Evolutionary conservation across 2,797 vertebrate species (phyloP).

Genomic region (Kryptopterus vitreolus): DNA sequence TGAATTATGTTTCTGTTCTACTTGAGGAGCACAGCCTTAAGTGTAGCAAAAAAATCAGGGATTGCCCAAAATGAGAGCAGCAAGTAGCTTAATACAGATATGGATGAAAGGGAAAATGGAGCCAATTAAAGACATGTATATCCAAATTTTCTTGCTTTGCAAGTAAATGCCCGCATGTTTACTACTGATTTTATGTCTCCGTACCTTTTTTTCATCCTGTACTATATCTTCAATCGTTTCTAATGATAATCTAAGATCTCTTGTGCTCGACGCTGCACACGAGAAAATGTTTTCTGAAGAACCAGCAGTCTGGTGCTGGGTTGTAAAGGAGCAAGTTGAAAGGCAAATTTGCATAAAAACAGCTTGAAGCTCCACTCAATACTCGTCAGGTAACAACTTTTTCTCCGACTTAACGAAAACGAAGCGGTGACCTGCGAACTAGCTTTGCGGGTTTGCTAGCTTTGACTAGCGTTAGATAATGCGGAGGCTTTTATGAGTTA

Average conservation of each 20-base stretch:
- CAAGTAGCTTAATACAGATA: not conserved
- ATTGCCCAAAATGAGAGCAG: not conserved
- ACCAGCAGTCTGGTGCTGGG: not conserved
- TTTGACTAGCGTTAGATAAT: slow-evolving; percentile 15
- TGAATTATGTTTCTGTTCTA: slow-evolving; percentile 41
- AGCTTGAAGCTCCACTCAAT: not conserved
- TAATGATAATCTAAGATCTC: not conserved
- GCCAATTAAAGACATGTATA: not conserved
- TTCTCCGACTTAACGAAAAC: not conserved
- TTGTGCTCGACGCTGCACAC: not conserved
- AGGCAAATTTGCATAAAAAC: slow-evolving; percentile 23
- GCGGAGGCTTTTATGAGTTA: slow-evolving; percentile 4
- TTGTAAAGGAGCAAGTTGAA: not conserved
- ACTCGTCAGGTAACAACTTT: not conserved
- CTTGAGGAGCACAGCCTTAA: not conserved
- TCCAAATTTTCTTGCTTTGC: too few species aligned
- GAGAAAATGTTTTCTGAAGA: not conserved
- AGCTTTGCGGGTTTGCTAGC: too few species aligned
- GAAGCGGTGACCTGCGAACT: not conserved
- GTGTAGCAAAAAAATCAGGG: not conserved
- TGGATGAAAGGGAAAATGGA: not conserved
- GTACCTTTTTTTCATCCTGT: not conserved
- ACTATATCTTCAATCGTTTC: not conserved
- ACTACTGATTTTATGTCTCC: not conserved
- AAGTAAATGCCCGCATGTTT: not conserved